These are phyloP conservation scores for Drosophila pseudoobscura DNA, from an alignment of 1,140 invertebrate genomes.

Conservation along the genomic window DNA sequence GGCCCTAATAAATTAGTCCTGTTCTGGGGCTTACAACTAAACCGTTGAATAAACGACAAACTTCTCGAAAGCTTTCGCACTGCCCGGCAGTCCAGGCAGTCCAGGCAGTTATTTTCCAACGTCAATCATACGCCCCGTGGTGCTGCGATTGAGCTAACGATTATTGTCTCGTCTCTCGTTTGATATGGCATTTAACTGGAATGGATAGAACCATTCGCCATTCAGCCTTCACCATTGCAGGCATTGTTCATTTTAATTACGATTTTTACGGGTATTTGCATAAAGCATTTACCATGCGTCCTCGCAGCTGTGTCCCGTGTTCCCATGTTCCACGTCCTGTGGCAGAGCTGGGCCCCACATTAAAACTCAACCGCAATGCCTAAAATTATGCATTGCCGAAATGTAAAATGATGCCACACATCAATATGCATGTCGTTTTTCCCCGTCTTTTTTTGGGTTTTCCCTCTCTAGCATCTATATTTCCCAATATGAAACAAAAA, in stretches of 20 bases:
- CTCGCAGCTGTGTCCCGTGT: slow-evolving; percentile 43
- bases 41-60: slow-evolving; percentile 33
- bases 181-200: slow-evolving; percentile 4
- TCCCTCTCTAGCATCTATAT: slow-evolving; percentile 6
- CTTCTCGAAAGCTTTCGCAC: slow-evolving; percentile 23
- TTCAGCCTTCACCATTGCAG: too few relatives aligned
- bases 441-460: too few relatives aligned
- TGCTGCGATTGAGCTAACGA: too few relatives aligned
- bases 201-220: too few relatives aligned
- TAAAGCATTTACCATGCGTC: slow-evolving; percentile 51
- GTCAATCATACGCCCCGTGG: slow-evolving; percentile 52
- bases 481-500: slow-evolving; percentile 33
- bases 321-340: slow-evolving; percentile 3
- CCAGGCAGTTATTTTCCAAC: slow-evolving; percentile 24
- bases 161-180: background rate
- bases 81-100: too few relatives aligned
- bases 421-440: slow-evolving; percentile 45
- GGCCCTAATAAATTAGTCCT: slow-evolving; percentile 74
- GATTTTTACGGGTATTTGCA: slow-evolving; percentile 62
- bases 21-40: slow-evolving; percentile 6
- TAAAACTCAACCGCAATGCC: slow-evolving; percentile 45
- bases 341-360: slow-evolving; percentile 18
- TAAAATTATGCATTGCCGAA: slow-evolving; percentile 50
- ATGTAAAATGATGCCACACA: slow-evolving; percentile 36
- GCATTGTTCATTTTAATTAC: slow-evolving; percentile 43